phyloP scores from a whole-genome alignment of 2,113 vertebrate genomes.

The Nannobrachium achirus region DNA sequence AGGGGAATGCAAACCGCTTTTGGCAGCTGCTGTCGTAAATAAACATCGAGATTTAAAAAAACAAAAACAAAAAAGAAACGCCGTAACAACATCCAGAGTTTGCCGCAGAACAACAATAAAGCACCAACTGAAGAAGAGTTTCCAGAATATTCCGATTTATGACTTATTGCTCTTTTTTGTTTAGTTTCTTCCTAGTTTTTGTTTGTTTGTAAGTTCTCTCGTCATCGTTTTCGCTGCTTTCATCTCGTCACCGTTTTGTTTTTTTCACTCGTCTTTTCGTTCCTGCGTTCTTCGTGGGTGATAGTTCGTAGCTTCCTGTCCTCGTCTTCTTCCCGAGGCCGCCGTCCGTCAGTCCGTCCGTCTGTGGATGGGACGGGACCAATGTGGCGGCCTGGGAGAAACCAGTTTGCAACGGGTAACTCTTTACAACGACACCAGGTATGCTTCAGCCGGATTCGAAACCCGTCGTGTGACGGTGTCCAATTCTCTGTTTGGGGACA shows the following conservation, averaged over 20 bases:
- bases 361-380: slow-evolving; percentile 77
- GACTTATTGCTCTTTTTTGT: neutral
- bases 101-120: slow-evolving; percentile 47
- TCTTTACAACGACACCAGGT: too few species aligned
- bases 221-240: slow-evolving; percentile 32
- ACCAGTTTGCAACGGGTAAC: too few species aligned
- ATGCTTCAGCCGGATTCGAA: too few species aligned
- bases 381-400: too few species aligned
- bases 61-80: slow-evolving; percentile 9
- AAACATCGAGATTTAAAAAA: slow-evolving; percentile 20
- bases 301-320: slow-evolving; percentile 87
- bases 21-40: slow-evolving; percentile 79
- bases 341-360: slow-evolving; percentile 12
- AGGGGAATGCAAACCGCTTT: slow-evolving; percentile 82
- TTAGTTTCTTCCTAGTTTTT: neutral
- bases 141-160: slow-evolving; percentile 34
- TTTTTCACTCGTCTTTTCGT: slow-evolving; percentile 61
- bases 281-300: slow-evolving; percentile 16
- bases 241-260: slow-evolving; percentile 13
- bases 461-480: too few species aligned
- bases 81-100: slow-evolving; percentile 37
- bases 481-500: too few species aligned
- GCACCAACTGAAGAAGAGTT: slow-evolving; percentile 36
- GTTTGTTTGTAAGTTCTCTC: neutral
- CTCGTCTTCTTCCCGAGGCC: slow-evolving; percentile 58